phyloP scores from a whole-genome alignment of 2,797 vertebrate genomes.

The Sebastes iracundus region DNA sequence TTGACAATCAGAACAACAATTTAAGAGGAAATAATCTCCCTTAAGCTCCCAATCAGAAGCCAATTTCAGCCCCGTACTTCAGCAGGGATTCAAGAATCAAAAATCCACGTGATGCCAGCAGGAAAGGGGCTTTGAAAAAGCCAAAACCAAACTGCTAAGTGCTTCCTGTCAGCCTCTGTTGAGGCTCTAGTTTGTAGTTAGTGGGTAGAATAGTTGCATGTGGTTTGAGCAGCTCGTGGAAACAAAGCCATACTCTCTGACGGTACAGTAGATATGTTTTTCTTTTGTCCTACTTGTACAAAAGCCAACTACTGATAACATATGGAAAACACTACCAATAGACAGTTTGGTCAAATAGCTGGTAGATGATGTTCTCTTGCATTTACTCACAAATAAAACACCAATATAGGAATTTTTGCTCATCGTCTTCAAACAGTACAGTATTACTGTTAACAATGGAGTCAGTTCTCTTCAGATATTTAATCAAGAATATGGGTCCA shows the following conservation, averaged over 20 bases:
- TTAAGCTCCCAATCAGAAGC: not conserved
- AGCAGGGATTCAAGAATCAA: conserved; percentile 24
- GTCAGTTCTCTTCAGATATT: conserved; percentile 1
- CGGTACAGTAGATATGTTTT: not conserved
- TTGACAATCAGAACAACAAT: not conserved
- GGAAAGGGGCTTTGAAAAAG: conserved; percentile 13
- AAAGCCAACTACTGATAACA: conserved; percentile 37
- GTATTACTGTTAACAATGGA: not conserved
- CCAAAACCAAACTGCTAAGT: conserved; percentile 37
- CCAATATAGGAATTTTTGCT: not conserved
- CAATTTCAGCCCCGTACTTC: conserved; percentile 13
- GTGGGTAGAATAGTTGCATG: conserved; percentile 56
- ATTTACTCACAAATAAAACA: conserved; percentile 21
- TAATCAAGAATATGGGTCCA: conserved; percentile 8
- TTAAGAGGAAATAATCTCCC: not conserved
- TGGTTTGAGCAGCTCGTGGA: conserved; percentile 49
- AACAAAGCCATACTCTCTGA: conserved; percentile 68
- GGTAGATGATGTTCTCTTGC: not conserved
- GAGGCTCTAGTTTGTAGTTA: conserved; percentile 40
- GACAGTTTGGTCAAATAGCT: not conserved
- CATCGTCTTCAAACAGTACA: not conserved
- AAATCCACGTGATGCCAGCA: conserved; percentile 29
- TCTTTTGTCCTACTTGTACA: conserved; percentile 19
- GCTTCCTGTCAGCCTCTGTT: conserved; percentile 51
- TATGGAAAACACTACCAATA: not conserved